Base-by-base conservation (phyloP, 1,140 invertebrate genomes). In the Leptestheria dahalacensis region DNA sequence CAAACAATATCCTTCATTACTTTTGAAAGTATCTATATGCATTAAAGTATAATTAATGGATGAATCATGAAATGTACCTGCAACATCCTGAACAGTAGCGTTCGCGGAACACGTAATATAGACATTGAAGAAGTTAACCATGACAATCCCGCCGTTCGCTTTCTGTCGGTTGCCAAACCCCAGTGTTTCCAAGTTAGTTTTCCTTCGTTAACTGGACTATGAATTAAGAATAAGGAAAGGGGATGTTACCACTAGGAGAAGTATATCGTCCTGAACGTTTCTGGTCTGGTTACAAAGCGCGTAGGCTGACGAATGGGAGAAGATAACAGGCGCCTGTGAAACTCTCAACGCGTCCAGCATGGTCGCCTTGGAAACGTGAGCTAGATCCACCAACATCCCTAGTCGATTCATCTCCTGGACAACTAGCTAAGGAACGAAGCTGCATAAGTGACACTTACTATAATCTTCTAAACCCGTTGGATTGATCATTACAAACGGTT, bases 61-160 rank as follows among this genome's bases (percentile, higher is more conserved):
- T n/a, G 6, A 41, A 41, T 41, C 33, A 41, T 9, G 33, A 9
- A 41, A 41, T 15, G 74, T 71, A 84, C 82, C 83, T 66, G 83
- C 83, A 57, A 88, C 85, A 71, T 87, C 84, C 57, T 82, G 77
- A 58, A 87, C 70, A 24, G 81, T 85, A 41, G 84, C 83, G 12
- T 68, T 71, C 52, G 64, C 10, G 41, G 78, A 76, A 57, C 66
- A 68, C 11, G 64, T 62, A 11, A 69, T 26, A 55, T 68, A 68
- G 48, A 63, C 60, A 41, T 64, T 58, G 61, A 65, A 67, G 58
- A 68, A 68, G 51, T 63, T 65, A 54, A 71, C 68, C 67, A 67
- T 68, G 4, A 69, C 64, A 25, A 67, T 53, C 4, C 67, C 67
- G 23, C 64, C 63, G 20, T 68, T 69, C 33, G 6, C 33, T 41